Conservation (phyloP, 2,797 vertebrate species). For the Hybognathus amarus region DNA sequence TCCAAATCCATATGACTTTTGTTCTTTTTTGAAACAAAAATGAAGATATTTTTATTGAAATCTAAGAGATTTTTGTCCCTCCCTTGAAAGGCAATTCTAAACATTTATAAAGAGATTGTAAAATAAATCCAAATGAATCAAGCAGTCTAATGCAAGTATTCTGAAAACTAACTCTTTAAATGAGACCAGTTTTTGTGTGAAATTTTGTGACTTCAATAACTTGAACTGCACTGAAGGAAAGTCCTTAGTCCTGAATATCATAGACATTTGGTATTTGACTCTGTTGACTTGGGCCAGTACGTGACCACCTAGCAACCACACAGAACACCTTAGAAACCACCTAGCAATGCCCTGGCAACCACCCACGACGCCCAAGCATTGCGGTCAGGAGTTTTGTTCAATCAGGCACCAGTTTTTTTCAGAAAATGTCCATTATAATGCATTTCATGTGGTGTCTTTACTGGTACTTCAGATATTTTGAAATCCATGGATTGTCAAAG, state of each 20-base stretch:
- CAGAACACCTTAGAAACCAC: background rate
- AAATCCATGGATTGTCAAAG: constrained; percentile 15
- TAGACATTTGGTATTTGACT: background rate
- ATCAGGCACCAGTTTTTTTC: background rate
- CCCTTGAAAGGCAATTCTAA: background rate
- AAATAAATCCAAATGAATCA: background rate
- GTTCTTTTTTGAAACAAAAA: background rate
- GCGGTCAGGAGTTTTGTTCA: background rate
- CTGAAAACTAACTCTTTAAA: background rate
- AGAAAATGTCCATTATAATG: constrained; percentile 3
- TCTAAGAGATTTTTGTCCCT: background rate
- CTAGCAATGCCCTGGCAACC: background rate
- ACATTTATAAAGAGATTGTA: background rate
- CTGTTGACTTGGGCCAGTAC: background rate
- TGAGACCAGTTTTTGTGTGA: background rate
- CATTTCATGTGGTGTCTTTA: background rate
- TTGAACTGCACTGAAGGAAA: background rate
- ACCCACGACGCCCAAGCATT: background rate
- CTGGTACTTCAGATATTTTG: background rate
- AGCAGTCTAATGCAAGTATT: background rate
- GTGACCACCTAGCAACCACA: background rate
- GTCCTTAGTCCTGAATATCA: background rate
- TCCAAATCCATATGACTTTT: background rate
- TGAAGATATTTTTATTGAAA: background rate
- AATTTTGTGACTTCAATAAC: background rate